Conservation (phyloP, 2,888 invertebrate genomes). For the Drosophila putrida region DNA sequence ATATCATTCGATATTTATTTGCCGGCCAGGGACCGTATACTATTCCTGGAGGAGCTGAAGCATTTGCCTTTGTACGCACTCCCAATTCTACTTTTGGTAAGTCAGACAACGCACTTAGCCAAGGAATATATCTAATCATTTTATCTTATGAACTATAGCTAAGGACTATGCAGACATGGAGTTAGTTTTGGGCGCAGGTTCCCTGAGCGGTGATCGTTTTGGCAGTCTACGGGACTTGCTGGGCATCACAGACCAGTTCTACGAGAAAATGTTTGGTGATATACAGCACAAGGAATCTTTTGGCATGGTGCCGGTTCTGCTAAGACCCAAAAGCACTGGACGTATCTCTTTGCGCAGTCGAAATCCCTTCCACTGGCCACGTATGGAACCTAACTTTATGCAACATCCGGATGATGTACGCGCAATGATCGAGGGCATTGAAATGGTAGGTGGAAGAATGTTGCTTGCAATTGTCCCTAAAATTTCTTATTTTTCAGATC, state of each 20-base stretch:
- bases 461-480: background rate
- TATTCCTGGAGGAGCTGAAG: conserved; percentile 92
- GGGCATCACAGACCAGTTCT: conserved; percentile 86
- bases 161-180: conserved; percentile 91
- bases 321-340: conserved; percentile 91
- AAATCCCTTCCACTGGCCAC: conserved; percentile 91
- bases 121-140: background rate
- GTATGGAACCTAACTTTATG: conserved; percentile 93
- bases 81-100: conserved; percentile 86
- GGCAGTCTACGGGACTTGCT: conserved; percentile 89
- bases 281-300: conserved; percentile 86
- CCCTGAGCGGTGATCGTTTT: conserved; percentile 90
- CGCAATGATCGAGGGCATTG: conserved; percentile 91
- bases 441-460: conserved; percentile 86
- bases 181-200: conserved; percentile 91
- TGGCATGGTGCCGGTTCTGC: conserved; percentile 90
- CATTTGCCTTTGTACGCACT: conserved; percentile 91
- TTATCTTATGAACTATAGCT: conserved; percentile 43
- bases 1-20: conserved; percentile 88
- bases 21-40: conserved; percentile 90
- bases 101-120: background rate
- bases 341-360: conserved; percentile 89
- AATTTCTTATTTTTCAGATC: conserved; percentile 84
- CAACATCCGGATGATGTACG: conserved; percentile 90
- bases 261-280: conserved; percentile 83